Conservation (phyloP, 2,888 invertebrate species). For the Itoplectis maculator region DNA sequence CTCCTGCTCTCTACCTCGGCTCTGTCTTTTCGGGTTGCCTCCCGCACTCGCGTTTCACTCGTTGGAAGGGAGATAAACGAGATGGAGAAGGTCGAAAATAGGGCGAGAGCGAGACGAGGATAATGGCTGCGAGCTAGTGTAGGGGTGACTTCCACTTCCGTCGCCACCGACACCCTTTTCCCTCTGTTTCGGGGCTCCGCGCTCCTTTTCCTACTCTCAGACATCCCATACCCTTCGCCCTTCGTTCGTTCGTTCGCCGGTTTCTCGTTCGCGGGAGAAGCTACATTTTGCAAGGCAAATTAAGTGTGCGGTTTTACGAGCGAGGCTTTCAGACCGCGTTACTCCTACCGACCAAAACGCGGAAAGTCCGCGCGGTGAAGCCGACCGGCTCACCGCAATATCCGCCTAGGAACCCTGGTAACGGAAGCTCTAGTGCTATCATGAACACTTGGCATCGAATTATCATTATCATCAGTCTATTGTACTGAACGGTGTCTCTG, state of each 20-base stretch:
- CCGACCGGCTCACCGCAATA: constrained; percentile 18
- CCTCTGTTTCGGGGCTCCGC: constrained; percentile 49
- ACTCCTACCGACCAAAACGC: constrained; percentile 42
- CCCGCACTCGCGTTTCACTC: constrained; percentile 8
- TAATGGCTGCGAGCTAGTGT: background rate
- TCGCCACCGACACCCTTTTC: constrained; percentile 56
- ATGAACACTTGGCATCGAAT: constrained; percentile 8
- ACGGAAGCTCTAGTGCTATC: constrained; percentile 6
- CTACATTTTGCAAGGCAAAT: constrained; percentile 84
- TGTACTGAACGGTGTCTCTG: background rate
- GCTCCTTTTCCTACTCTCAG: constrained; percentile 28
- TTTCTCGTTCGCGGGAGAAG: constrained; percentile 69
- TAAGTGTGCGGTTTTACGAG: constrained; percentile 84
- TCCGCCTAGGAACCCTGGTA: constrained; percentile 1
- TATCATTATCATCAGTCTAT: background rate
- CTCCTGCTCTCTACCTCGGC: constrained; percentile 4
- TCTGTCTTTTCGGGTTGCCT: constrained; percentile 33
- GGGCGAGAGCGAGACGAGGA: constrained; percentile 4
- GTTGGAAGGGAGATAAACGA: background rate
- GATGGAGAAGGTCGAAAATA: background rate
- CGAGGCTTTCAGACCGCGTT: constrained; percentile 76
- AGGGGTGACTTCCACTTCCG: constrained; percentile 25
- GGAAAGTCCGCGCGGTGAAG: constrained; percentile 6
- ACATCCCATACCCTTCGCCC: constrained; percentile 63
- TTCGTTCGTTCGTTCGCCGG: constrained; percentile 41